These are phyloP conservation scores for Antheraea assamensis DNA, from an alignment of 2,888 invertebrate species.

Conservation along the genomic window DNA sequence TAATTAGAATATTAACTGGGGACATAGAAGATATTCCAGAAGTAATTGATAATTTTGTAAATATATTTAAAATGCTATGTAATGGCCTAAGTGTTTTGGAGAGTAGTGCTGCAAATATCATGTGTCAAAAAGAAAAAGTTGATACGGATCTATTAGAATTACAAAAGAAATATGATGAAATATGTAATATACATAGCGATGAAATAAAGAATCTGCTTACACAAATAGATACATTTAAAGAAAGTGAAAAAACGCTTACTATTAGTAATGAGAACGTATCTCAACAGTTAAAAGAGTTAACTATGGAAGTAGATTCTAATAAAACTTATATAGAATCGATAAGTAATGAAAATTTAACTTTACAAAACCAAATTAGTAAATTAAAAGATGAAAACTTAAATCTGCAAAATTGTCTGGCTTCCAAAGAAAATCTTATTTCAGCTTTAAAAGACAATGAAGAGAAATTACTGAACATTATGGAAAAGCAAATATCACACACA, in stretches of 20 bases:
- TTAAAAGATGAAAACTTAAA: conserved; percentile 16
- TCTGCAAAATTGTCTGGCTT: conserved; percentile 16
- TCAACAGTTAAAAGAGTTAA: conserved; percentile 23
- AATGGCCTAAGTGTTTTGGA: conserved; percentile 49
- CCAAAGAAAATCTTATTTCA: conserved; percentile 33
- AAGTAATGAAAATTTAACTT: conserved; percentile 28
- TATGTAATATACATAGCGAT: conserved; percentile 25
- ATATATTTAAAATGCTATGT: conserved; percentile 43
- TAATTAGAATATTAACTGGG: conserved; percentile 46
- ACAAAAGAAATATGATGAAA: conserved; percentile 28
- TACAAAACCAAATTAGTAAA: conserved; percentile 10
- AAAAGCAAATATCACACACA: conserved; percentile 26
- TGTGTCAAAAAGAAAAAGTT: conserved; percentile 43
- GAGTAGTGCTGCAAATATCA: conserved; percentile 36
- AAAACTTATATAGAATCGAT: conserved; percentile 26
- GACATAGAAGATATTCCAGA: conserved; percentile 49
- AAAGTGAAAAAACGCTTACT: conserved; percentile 12
- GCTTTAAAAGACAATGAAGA: conserved; percentile 32
- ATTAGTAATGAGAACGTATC: conserved; percentile 21
- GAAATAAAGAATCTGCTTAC: background rate
- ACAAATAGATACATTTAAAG: conserved; percentile 3
- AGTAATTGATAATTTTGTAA: conserved; percentile 45
- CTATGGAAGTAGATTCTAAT: conserved; percentile 29
- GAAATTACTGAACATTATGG: conserved; percentile 21
- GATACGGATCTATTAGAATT: conserved; percentile 32